Evolutionary conservation across 1,140 invertebrate species (phyloP).

Genomic region (Sinella curviseta): DNA sequence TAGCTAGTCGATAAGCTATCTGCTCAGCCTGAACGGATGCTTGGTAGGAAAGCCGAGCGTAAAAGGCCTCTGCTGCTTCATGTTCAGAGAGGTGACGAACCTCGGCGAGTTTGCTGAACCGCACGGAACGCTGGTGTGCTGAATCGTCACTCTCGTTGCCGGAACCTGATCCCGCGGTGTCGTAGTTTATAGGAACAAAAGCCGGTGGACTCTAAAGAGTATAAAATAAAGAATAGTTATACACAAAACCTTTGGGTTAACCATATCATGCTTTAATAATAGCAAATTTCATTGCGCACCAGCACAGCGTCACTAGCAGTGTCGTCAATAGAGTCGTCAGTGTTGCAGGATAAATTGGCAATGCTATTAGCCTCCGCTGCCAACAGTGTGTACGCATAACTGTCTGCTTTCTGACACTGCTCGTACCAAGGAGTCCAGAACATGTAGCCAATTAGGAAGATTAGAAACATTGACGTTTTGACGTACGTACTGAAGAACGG

Average conservation of each 20-base stretch:
- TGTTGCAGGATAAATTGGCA: neutral
- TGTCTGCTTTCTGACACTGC: slow-evolving; percentile 63
- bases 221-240: slow-evolving; percentile 48
- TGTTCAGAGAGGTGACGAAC: slow-evolving; percentile 76
- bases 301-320: slow-evolving; percentile 44
- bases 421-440: slow-evolving; percentile 80
- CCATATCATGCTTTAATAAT: neutral
- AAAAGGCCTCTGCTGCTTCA: slow-evolving; percentile 78
- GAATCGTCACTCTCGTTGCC: slow-evolving; percentile 78
- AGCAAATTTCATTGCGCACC: slow-evolving; percentile 29
- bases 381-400: slow-evolving; percentile 63
- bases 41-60: slow-evolving; percentile 77
- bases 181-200: slow-evolving; percentile 77
- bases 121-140: slow-evolving; percentile 67
- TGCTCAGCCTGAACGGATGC: slow-evolving; percentile 73
- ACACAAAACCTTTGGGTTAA: slow-evolving; percentile 29
- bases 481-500: slow-evolving; percentile 87
- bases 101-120: slow-evolving; percentile 83
- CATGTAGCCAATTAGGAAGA: slow-evolving; percentile 79
- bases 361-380: slow-evolving; percentile 35
- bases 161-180: slow-evolving; percentile 66
- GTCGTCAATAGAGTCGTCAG: slow-evolving; percentile 38
- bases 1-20: slow-evolving; percentile 65
- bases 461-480: slow-evolving; percentile 82
- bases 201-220: slow-evolving; percentile 78